Percentiles rank a stretch among this genome's conserved stretches.
Evolutionary conservation across 2,888 invertebrate genomes (phyloP).

Genomic region (Eubasilissa splendida): DNA sequence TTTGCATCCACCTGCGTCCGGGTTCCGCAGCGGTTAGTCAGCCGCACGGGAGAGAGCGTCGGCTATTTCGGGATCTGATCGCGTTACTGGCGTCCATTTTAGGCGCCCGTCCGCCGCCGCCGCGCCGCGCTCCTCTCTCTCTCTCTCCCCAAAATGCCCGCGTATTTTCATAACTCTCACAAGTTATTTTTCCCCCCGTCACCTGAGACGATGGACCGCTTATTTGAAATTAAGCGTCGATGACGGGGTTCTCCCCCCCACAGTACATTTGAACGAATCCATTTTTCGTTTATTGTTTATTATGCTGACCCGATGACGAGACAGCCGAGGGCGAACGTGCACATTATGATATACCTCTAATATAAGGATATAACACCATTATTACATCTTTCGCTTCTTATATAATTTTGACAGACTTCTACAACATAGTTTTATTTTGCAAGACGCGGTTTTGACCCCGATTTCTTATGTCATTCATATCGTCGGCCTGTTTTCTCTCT

Average conservation of each 20-base stretch:
- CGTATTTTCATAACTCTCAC: conserved; percentile 48
- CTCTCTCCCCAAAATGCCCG: conserved; percentile 44
- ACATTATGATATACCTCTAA: no score
- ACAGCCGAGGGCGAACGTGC: no score
- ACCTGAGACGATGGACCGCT: conserved; percentile 12
- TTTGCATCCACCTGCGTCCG: conserved; percentile 1
- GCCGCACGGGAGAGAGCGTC: conserved; percentile 59
- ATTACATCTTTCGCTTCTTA: no score
- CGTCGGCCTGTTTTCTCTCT: no score
- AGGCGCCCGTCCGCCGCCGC: conserved; percentile 73
- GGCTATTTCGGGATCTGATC: conserved; percentile 75
- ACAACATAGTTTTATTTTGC: no score
- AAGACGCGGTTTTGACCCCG: no score
- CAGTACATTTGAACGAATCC: not conserved
- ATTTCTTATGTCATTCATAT: no score
- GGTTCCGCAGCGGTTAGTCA: not conserved
- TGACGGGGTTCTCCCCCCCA: not conserved
- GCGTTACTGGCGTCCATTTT: conserved; percentile 78
- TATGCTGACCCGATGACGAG: no score
- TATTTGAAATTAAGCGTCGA: no score
- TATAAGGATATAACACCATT: no score
- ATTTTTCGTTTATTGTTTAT: not conserved
- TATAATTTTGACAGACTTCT: no score
- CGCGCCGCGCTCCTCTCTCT: conserved; percentile 60
- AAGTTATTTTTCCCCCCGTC: conserved; percentile 40